Base-by-base conservation (phyloP, 1,140 invertebrate genomes). In the Drosophila nigrodunni region DNA sequence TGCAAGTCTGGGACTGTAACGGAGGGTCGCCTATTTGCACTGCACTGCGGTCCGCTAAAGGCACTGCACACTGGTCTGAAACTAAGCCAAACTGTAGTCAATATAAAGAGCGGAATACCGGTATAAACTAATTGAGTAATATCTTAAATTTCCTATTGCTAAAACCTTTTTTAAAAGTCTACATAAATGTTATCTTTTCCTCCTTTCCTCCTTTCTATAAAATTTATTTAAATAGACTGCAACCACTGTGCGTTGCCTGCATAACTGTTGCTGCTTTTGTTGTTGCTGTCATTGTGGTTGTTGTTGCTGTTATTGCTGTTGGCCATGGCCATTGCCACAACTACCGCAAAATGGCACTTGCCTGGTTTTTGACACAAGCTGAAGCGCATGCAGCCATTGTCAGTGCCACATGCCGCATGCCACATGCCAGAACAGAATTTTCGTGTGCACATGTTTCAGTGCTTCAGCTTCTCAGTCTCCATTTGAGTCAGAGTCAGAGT, bases 271-370 rank as follows among this genome's bases (percentile, higher is more conserved):
- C 77, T 73, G 57, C 18, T 39, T 34, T n/a, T 47, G 25, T 9
- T 44, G n/a, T 10, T 46, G 54, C 35, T 59, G 30, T 15, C 30
- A 37, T 13, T 10, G 52, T 15, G 37, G 64, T 7, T 69, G 37
- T 37, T 54, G 37, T 21, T 15, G 18, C 2, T 21, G 18, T 21
- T 46, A 49, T 37, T 50, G 18, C 21, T 34, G 67, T 75, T 80
- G 71, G 66, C 71, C 66, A 68, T 61, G 74, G 74, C 60, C 74
- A 69, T 72, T 80, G 74, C 82, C 74, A 64, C 82, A 86, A 73
- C 60, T 77, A 71, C 83, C 82, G 61, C 82, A 87, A 77, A 88
- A 74, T 88, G 82, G 79, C 83, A 87, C 69, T 88, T 87, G 82
- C 76, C 78, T 78, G 77, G 77, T 83, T 83, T 83, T 83, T 83